phyloP scores from a whole-genome alignment of 1,140 invertebrate species.

The Nasonia longicornis region DNA sequence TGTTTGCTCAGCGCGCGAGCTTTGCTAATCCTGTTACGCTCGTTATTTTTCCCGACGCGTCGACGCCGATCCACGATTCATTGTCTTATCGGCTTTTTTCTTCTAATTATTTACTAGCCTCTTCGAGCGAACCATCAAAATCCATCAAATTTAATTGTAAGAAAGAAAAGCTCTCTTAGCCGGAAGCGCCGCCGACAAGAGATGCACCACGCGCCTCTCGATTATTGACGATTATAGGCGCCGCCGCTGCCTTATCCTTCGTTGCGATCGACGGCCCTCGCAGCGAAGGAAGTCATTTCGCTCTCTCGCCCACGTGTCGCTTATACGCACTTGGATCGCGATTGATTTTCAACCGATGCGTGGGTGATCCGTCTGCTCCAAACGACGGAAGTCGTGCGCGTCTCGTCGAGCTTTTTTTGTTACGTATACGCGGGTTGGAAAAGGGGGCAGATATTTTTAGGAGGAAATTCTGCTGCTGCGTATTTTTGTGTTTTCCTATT shows the following conservation, averaged over 20 bases:
- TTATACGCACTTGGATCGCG: background rate
- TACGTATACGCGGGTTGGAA: too few species aligned
- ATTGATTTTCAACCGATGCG: background rate
- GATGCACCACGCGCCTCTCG: background rate
- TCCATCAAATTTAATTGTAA: background rate
- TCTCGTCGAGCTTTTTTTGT: too few species aligned
- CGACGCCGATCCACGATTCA: background rate
- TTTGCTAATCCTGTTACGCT: background rate
- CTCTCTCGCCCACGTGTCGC: background rate
- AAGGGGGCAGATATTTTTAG: too few species aligned
- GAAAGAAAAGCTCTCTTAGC: too few species aligned
- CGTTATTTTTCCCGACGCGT: background rate
- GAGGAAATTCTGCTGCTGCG: too few species aligned
- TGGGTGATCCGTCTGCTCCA: background rate
- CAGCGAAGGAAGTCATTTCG: constrained; percentile 1
- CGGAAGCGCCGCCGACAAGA: background rate
- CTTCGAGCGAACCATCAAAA: background rate
- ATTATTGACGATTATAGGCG: constrained; percentile 29
- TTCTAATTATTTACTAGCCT: background rate
- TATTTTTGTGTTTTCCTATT: too few species aligned
- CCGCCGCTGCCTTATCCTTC: background rate
- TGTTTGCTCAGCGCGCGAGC: background rate
- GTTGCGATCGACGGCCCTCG: background rate
- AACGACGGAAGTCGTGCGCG: background rate
- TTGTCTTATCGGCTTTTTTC: background rate